Conservation (phyloP, 64 coral and sea anemone genomes). For the Pachyseris speciosa region DNA sequence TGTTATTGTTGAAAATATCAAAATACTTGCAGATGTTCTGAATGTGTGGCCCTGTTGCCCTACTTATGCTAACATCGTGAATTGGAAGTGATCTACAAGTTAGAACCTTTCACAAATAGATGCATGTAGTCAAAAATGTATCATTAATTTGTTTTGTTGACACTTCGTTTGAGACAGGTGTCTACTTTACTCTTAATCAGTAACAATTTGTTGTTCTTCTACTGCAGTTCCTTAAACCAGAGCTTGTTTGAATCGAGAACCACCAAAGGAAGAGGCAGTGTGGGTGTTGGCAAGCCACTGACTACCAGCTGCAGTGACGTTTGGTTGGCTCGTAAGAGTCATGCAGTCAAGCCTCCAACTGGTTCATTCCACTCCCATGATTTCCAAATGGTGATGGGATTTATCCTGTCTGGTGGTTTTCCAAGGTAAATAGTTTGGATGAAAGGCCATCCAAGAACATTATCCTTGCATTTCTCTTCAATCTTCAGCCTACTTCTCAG, state of each 20-base stretch:
- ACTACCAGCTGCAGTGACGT: conserved; percentile 85
- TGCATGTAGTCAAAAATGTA: too few species aligned
- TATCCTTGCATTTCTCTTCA: background rate
- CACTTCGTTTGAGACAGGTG: background rate
- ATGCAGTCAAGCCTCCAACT: conserved; percentile 81
- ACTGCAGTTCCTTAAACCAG: conserved; percentile 7
- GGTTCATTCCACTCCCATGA: conserved; percentile 98
- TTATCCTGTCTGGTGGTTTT: conserved; percentile 78
- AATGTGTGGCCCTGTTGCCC: too few species aligned
- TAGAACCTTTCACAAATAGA: too few species aligned
- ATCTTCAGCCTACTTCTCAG: background rate
- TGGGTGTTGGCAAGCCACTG: conserved; percentile 39
- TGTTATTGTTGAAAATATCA: too few species aligned
- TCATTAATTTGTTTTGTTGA: too few species aligned
- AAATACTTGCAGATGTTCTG: too few species aligned
- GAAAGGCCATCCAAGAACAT: background rate
- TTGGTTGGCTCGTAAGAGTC: conserved; percentile 91
- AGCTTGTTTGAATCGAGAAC: conserved; percentile 36
- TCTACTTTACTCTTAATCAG: background rate
- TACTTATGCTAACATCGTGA: too few species aligned
- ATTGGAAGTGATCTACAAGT: too few species aligned
- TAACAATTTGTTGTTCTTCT: background rate
- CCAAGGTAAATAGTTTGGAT: conserved; percentile 66
- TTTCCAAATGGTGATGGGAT: conserved; percentile 92
- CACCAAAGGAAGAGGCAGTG: background rate